Evolutionary conservation across 2,797 vertebrate species (phyloP).

Genomic region (Diplodus sargus): DNA sequence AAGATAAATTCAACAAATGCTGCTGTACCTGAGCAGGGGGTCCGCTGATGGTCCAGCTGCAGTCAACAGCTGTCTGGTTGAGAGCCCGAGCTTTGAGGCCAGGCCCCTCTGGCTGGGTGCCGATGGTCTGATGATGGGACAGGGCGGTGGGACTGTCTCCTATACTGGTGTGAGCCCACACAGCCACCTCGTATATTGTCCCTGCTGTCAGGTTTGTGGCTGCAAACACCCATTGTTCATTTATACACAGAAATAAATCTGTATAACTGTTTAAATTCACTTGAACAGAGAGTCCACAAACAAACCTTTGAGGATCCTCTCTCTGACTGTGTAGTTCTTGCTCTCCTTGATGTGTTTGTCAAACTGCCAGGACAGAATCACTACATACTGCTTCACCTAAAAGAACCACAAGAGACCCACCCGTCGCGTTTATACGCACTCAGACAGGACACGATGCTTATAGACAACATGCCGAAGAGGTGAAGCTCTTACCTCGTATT

Average conservation of each 20-base stretch:
- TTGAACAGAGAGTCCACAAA: background rate
- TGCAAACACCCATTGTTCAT: conserved; percentile 61
- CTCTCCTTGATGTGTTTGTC: conserved; percentile 93
- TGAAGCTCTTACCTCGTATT: conserved; percentile 82
- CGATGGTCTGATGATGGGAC: conserved; percentile 86
- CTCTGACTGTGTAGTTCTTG: conserved; percentile 85
- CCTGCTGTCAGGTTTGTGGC: conserved; percentile 93
- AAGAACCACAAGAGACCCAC: background rate
- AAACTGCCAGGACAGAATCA: conserved; percentile 94
- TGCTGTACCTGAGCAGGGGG: conserved; percentile 84
- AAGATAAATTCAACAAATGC: too few relatives aligned
- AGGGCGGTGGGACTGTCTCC: conserved; percentile 95
- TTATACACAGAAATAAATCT: background rate
- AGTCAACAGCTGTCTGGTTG: conserved; percentile 95
- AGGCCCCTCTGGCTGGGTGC: conserved; percentile 86
- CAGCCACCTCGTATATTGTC: conserved; percentile 92
- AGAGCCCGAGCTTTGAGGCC: conserved; percentile 92
- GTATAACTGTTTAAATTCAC: background rate
- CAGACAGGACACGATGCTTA: background rate
- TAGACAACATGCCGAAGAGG: background rate
- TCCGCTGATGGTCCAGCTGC: conserved; percentile 88
- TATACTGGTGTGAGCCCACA: conserved; percentile 92
- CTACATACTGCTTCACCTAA: conserved; percentile 90
- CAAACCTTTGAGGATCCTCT: conserved; percentile 83
- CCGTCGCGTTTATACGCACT: background rate